phyloP scores from a whole-genome alignment of 2,888 invertebrate species.

The Trichogramma evanescens region DNA sequence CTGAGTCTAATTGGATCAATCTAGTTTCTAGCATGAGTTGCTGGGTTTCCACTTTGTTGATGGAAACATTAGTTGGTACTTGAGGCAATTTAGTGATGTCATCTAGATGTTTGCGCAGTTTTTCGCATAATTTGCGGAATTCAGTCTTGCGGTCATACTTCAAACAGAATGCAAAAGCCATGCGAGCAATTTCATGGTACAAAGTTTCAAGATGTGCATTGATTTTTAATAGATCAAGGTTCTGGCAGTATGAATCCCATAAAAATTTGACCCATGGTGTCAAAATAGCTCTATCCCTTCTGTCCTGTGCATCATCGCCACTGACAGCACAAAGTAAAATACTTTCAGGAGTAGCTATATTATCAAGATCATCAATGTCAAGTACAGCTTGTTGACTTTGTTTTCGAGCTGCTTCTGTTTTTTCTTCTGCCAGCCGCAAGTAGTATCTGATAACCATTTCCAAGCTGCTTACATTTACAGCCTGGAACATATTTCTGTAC shows the following conservation, averaged over 20 bases:
- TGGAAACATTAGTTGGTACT: constrained; percentile 80
- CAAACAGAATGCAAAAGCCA: constrained; percentile 97
- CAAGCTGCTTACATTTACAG: constrained; percentile 91
- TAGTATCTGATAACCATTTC: constrained; percentile 96
- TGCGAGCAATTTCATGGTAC: constrained; percentile 96
- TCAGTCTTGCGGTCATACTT: constrained; percentile 97
- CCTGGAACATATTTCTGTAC: constrained; percentile 97
- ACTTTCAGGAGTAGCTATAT: constrained; percentile 91
- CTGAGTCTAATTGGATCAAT: constrained; percentile 89
- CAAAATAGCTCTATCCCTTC: constrained; percentile 92
- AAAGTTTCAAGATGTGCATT: constrained; percentile 94
- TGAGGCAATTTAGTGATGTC: constrained; percentile 89
- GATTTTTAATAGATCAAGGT: constrained; percentile 89
- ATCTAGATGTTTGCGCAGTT: constrained; percentile 90
- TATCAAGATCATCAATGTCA: constrained; percentile 96
- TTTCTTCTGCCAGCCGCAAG: constrained; percentile 89
- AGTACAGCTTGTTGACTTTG: constrained; percentile 92
- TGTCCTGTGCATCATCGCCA: constrained; percentile 96
- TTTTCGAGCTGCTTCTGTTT: constrained; percentile 88
- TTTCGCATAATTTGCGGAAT: constrained; percentile 96
- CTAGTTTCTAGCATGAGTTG: constrained; percentile 95
- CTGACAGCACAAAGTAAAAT: constrained; percentile 89
- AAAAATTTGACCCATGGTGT: constrained; percentile 99
- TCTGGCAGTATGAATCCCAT: constrained; percentile 99
- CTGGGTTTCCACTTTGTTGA: constrained; percentile 94